Base-by-base conservation (phyloP, 1,140 invertebrate species). In the Rhyacophila brunnea region DNA sequence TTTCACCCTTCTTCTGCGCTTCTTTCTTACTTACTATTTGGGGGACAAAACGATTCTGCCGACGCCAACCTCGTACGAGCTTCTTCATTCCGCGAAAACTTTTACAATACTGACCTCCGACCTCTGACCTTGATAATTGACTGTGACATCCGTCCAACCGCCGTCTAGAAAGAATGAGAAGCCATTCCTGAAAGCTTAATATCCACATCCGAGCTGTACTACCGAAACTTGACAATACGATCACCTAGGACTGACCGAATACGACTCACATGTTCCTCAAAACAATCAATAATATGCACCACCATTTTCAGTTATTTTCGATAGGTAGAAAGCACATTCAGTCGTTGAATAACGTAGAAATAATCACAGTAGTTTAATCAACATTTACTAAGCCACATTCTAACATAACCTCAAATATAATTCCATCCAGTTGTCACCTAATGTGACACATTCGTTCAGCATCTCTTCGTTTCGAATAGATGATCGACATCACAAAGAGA, bases 341-440 rank as follows among this genome's bases (percentile, higher is more conserved):
- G 46, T 64, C 47, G 62, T 64, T 64, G 62, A 64, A 59, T 64
- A 64, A 64, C 59, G 23, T 28, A 28, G 23, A 28, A 28, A 28
- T 11, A 47, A 53, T 59, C 60, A 62, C 60, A 54, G 60, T 62
- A 62, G 60, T 45, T n/a, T n/a, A 18, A 38, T 43, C 36, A 51
- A 43, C 15, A 60, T 43, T 15, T 36, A 28, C 23, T 28, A 28
- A 28, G 23, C 23, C 23, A 28, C 23, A 28, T 28, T 9, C 23
- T 28, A 28, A 28, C 23, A 28, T 28, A 28, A 28, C 23, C 23
- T 28, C 4, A 28, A 5, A 28, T 28, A 5, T 28, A 28, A 28
- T 28, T 28, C 23, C 9, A n/a, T 28, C 3, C 9, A 28, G 23
- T 45, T 55, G 23, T 38, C 43, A 32, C 45, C 32, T 54, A 51